Percentiles rank a stretch among this genome's conserved stretches.
These are phyloP conservation scores for Polyommatus iphigenia DNA, from an alignment of 2,888 invertebrate genomes.

Conservation along the genomic window DNA sequence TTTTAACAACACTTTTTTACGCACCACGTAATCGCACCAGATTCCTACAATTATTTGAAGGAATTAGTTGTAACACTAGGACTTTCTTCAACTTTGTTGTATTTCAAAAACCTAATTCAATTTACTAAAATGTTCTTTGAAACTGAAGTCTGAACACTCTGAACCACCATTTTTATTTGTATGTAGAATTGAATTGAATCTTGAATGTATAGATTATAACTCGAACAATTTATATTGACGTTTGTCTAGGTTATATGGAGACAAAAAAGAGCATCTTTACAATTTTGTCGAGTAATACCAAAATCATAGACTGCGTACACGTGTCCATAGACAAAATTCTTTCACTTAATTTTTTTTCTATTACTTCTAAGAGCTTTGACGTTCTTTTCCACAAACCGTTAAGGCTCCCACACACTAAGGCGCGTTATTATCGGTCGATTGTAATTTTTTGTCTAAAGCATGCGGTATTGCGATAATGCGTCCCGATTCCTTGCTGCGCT, in stretches of 20 bases:
- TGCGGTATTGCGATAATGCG: too few relatives aligned
- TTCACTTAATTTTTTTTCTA: slow-evolving; percentile 21
- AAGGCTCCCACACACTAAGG: too few relatives aligned
- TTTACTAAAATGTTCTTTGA: slow-evolving; percentile 60
- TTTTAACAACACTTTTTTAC: slow-evolving; percentile 66
- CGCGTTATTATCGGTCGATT: too few relatives aligned
- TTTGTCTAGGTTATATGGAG: slow-evolving; percentile 10
- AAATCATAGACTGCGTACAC: slow-evolving; percentile 26
- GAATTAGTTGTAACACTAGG: slow-evolving; percentile 50
- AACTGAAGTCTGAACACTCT: slow-evolving; percentile 74
- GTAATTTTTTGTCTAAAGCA: too few relatives aligned
- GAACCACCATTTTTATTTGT: slow-evolving; percentile 80
- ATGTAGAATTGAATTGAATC: slow-evolving; percentile 64
- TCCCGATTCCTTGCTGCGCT: too few relatives aligned
- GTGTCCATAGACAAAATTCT: slow-evolving; percentile 29
- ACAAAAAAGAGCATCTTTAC: slow-evolving; percentile 36
- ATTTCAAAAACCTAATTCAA: slow-evolving; percentile 53
- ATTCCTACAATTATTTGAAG: slow-evolving; percentile 47
- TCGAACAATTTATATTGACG: slow-evolving; percentile 34
- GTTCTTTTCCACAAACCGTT: neutral
- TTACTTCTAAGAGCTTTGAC: neutral
- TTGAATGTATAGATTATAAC: slow-evolving; percentile 51
- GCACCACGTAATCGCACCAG: slow-evolving; percentile 65
- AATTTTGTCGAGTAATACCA: slow-evolving; percentile 49
- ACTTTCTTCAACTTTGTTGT: slow-evolving; percentile 47